Base-by-base conservation (phyloP, 1,140 invertebrate species). In the Pararge aegeria region DNA sequence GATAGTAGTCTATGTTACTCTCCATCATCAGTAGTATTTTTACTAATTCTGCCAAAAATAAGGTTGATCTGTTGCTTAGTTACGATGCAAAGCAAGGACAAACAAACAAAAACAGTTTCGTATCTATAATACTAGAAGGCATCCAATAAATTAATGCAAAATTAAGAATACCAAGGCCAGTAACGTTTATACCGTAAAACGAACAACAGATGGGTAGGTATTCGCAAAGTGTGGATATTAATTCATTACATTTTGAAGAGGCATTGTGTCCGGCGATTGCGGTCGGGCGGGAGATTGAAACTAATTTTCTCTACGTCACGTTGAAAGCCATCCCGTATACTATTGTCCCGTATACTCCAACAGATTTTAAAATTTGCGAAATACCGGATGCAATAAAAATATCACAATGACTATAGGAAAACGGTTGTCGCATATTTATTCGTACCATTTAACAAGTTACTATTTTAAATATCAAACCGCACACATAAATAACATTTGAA, bases 241-340 rank as follows among this genome's bases (percentile, higher is more conserved):
- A 34, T 34, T 6, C 30, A 34, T 34, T 34, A 34, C 30, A 34
- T 34, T 34, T 34, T n/a, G 7, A n/a, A 34, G 30, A 34, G 30
- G 9, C 12, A 34, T 34, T 34, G 30, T 34, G 30, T 34, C 30
- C 66, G 75, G 75, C 68, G 57, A 49, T 44, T 70, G 75, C 58
- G 76, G 78, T 72, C 59, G 55, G 61, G 46, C 61, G 56, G 61
- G 66, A 68, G 68, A 73, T 78, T 75, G 74, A 77, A 84, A 84
- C 77, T 83, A 82, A 84, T 84, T 84, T 81, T 81, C 75, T 72
- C 56, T 63, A 64, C 71, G 78, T 81, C 77, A 77, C 67, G 55
- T 64, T 37, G 69, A 61, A 59, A 61, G 60, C 55, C 53, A 56
- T n/a, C 24, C 44, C 66, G 60, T 42, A 34, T 48, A 58, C 63